Percentiles rank a stretch among this genome's conserved stretches.
Evolutionary conservation across 2,113 vertebrate species (phyloP).

Genomic region (Cephalopholis sonnerati): DNA sequence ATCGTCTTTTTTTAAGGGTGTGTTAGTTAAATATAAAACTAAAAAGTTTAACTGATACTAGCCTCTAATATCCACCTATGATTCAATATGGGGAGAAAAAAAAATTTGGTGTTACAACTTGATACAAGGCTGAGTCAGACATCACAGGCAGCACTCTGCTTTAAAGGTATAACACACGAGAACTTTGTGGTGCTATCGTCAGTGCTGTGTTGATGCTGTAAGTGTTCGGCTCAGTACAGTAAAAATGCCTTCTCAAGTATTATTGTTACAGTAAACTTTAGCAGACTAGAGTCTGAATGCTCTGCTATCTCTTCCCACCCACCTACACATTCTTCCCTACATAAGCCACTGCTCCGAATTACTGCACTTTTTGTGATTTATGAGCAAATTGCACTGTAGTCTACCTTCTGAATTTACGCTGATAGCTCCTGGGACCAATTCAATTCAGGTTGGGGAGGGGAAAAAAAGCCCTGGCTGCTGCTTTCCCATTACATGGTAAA

Average conservation of each 20-base stretch:
- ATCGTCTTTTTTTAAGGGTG: neutral
- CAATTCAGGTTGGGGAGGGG: constrained; percentile 25
- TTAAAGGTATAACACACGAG: neutral
- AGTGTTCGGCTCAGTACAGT: constrained; percentile 36
- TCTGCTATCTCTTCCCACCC: constrained; percentile 23
- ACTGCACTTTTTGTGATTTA: constrained; percentile 50
- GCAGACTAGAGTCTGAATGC: constrained; percentile 17
- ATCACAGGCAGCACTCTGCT: neutral
- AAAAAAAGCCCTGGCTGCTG: constrained; percentile 27
- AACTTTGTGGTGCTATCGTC: neutral
- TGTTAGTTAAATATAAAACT: neutral
- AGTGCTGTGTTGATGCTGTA: constrained; percentile 21
- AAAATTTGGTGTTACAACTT: too few relatives aligned
- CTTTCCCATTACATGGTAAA: constrained; percentile 62
- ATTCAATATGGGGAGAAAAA: too few relatives aligned
- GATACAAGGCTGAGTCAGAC: too few relatives aligned
- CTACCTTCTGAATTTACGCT: constrained; percentile 51
- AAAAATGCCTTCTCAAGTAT: constrained; percentile 19
- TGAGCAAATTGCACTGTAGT: constrained; percentile 50
- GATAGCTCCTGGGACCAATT: constrained; percentile 57
- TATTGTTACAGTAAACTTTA: constrained; percentile 33
- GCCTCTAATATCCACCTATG: too few relatives aligned
- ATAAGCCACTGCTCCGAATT: constrained; percentile 31
- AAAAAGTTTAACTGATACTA: neutral
- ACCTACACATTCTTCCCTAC: constrained; percentile 24